Conservation (phyloP, 1,140 invertebrate species). For the Polypedilum pembai region DNA sequence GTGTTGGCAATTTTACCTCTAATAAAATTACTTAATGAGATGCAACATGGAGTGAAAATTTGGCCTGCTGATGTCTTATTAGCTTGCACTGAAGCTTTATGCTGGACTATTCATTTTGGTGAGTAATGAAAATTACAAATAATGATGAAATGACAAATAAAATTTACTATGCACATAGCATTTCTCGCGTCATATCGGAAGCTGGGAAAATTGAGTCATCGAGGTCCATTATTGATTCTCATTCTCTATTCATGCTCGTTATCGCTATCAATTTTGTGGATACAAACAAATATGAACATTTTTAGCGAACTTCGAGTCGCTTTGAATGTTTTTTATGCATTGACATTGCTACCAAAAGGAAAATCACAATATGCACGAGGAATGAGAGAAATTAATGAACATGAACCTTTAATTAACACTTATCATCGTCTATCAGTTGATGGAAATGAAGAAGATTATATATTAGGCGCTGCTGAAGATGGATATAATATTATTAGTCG, state of each 20-base stretch:
- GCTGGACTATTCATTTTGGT: constrained; percentile 71
- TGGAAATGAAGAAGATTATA: constrained; percentile 47
- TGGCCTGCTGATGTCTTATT: constrained; percentile 61
- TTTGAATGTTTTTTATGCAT: constrained; percentile 51
- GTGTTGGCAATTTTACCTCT: constrained; percentile 57
- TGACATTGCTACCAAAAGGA: constrained; percentile 54
- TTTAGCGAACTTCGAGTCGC: neutral
- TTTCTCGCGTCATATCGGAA: constrained; percentile 62
- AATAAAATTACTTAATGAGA: constrained; percentile 53
- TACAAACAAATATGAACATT: neutral
- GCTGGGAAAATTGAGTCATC: constrained; percentile 54
- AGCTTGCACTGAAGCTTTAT: constrained; percentile 56
- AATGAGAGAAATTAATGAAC: neutral
- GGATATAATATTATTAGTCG: constrained; percentile 59
- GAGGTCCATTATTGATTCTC: constrained; percentile 62
- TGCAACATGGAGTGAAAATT: constrained; percentile 44
- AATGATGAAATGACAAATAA: neutral
- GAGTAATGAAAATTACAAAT: constrained; percentile 31
- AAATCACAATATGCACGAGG: constrained; percentile 31
- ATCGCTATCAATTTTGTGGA: neutral
- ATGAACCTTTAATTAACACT: neutral
- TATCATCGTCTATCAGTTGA: constrained; percentile 51
- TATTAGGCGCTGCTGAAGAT: constrained; percentile 75
- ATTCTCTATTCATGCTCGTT: constrained; percentile 49
- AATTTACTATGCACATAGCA: constrained; percentile 35